phyloP scores from a whole-genome alignment of 2,888 invertebrate species.

The Tolmerus cingulatus region DNA sequence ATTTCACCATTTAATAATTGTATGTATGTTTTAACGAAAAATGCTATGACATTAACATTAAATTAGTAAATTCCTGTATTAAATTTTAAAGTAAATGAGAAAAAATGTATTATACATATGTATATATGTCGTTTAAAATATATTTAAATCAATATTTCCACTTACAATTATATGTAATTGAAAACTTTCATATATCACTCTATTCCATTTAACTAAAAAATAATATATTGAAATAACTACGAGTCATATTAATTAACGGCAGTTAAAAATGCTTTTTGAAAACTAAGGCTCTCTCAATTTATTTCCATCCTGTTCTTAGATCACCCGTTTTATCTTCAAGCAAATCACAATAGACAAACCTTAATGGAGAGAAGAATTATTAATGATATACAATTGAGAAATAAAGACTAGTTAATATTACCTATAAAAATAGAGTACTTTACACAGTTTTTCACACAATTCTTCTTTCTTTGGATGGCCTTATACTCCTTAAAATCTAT shows the following conservation, averaged over 20 bases:
- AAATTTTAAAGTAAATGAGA: too few relatives aligned
- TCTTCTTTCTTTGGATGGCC: slow-evolving; percentile 55
- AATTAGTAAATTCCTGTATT: too few relatives aligned
- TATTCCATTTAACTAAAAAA: not conserved
- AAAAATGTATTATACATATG: too few relatives aligned
- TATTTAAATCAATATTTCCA: too few relatives aligned
- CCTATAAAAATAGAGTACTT: slow-evolving; percentile 59
- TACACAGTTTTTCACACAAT: slow-evolving; percentile 54
- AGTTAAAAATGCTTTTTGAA: not conserved
- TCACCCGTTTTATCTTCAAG: not conserved
- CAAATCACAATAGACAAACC: not conserved
- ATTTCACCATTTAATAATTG: too few relatives aligned
- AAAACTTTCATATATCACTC: too few relatives aligned
- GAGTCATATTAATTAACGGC: not conserved
- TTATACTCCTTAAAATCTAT: slow-evolving; percentile 58
- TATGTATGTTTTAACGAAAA: too few relatives aligned
- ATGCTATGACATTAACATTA: too few relatives aligned
- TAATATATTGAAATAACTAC: not conserved
- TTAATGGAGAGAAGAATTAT: slow-evolving; percentile 49
- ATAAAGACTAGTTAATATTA: not conserved
- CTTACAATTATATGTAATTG: too few relatives aligned
- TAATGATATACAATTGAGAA: slow-evolving; percentile 41
- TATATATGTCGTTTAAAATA: too few relatives aligned
- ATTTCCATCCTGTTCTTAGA: not conserved
- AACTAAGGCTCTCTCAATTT: not conserved